Evolutionary conservation across 2,113 vertebrate genomes (phyloP).

Genomic region (Sylvicapra grimmia): DNA sequence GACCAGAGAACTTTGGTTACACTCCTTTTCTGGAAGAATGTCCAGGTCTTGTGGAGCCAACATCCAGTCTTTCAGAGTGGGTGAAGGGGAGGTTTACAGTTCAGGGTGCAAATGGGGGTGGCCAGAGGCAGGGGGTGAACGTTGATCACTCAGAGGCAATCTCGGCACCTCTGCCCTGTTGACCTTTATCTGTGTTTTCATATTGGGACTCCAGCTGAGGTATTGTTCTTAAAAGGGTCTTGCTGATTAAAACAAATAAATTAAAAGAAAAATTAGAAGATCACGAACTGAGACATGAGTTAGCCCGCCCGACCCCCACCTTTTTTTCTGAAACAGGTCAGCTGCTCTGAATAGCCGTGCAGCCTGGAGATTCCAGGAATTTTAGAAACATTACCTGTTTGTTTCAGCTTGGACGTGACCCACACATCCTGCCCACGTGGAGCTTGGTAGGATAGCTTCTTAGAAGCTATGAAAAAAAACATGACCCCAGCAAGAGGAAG

Average conservation of each 20-base stretch:
- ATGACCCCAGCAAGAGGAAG: conserved; percentile 25
- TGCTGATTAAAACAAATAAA: conserved; percentile 43
- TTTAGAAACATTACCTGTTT: conserved; percentile 56
- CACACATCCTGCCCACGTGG: conserved; percentile 50
- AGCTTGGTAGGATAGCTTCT: conserved; percentile 46
- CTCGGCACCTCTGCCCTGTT: not conserved
- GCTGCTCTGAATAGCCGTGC: not conserved
- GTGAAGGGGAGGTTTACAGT: too few relatives aligned
- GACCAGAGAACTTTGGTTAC: not conserved
- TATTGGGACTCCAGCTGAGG: not conserved
- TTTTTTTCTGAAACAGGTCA: conserved; percentile 24
- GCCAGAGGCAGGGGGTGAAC: not conserved
- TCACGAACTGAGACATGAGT: not conserved
- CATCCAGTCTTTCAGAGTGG: not conserved
- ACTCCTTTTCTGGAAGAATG: not conserved
- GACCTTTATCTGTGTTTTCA: conserved; percentile 14
- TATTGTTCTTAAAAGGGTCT: conserved; percentile 25
- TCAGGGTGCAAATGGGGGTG: not conserved
- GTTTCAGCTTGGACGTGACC: conserved; percentile 58
- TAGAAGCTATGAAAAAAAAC: conserved; percentile 43
- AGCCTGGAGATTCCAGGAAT: conserved; percentile 53
- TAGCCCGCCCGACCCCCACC: not conserved
- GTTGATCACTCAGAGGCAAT: not conserved
- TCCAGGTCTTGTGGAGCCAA: not conserved
- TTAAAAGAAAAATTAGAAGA: not conserved